Evolutionary conservation across 2,113 vertebrate genomes (phyloP), one percentile per base, ranked within the genome.

Genomic region (Cinclus cinclus): DNA sequence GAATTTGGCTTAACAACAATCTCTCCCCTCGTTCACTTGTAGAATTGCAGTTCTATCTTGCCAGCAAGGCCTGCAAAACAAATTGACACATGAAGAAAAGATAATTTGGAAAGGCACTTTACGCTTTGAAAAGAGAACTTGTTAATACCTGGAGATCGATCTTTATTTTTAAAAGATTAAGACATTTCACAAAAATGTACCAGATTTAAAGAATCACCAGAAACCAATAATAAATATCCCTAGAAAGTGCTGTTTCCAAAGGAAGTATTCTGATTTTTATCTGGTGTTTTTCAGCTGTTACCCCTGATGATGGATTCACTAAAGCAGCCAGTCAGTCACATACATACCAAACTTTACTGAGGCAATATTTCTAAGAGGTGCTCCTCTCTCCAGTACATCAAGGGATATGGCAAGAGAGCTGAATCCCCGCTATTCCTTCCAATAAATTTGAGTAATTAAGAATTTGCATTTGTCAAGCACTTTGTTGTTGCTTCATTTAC

Each of bases 121-220:
- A 55, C 31, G 56, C 56, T 87, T 83, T 77, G 83, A 79, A 91
- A 90, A 70, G 69, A 82, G 50, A 94, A 81, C 58, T 64, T 23
- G 28, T 30, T 60, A 73, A 75, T 92, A 84, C 53, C 35, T 88
- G 56, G 22, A 78, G 30, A 78, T n/a, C 20, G 60, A 69, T 53
- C 30, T 80, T 92, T 55, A 78, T 53, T 94, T 94, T 91, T 53
- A 55, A 89, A 94, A 91, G 70, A 76, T 80, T 33, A 86, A 67
- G 52, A 41, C 5, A 47, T 89, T 79, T 79, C 1, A 4, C 17
- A 89, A 71, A 76, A 83, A 67, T 64, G 12, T 53, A 76, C n/a
- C 42, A 42, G 16, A 39, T 30, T 28, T 62, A 74, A 83, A 82
- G 31, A 78, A 91, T 58, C 58, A 58, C 17, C 0, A 3, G 81